Conservation (phyloP, 1,140 invertebrate genomes). For the Pogonomyrmex barbatus region DNA sequence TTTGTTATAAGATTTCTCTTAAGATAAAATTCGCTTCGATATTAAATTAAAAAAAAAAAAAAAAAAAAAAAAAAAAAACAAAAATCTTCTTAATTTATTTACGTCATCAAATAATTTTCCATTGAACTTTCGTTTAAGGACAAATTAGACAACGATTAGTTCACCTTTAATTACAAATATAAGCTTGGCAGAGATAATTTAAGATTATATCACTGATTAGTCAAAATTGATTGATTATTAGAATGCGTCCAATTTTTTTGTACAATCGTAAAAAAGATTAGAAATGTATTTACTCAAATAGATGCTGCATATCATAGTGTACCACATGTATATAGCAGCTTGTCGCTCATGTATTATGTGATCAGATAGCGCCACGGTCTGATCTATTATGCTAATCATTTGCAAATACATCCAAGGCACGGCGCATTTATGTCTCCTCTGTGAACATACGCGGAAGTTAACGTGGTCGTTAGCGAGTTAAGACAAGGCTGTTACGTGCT, state of each 20-base stretch:
- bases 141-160: background rate
- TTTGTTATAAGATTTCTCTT: background rate
- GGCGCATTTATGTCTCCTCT: slow-evolving; percentile 80
- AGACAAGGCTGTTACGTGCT: slow-evolving; percentile 71
- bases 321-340: slow-evolving; percentile 76
- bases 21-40: background rate
- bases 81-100: background rate
- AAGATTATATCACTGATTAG: background rate
- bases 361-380: slow-evolving; percentile 77
- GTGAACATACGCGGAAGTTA: slow-evolving; percentile 75
- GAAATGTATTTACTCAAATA: slow-evolving; percentile 81
- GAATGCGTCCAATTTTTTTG: background rate
- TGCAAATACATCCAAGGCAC: slow-evolving; percentile 84
- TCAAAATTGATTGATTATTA: background rate
- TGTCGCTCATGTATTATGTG: slow-evolving; percentile 74
- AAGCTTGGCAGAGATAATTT: background rate
- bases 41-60: background rate
- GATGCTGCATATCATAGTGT: slow-evolving; percentile 78
- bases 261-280: slow-evolving; percentile 20
- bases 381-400: slow-evolving; percentile 82
- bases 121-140: background rate
- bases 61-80: no score
- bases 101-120: slow-evolving; percentile 5
- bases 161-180: background rate
- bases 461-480: slow-evolving; percentile 68